These are phyloP conservation scores for Pachypsylla venusta DNA, from an alignment of 1,140 invertebrate species.

Conservation along the genomic window DNA sequence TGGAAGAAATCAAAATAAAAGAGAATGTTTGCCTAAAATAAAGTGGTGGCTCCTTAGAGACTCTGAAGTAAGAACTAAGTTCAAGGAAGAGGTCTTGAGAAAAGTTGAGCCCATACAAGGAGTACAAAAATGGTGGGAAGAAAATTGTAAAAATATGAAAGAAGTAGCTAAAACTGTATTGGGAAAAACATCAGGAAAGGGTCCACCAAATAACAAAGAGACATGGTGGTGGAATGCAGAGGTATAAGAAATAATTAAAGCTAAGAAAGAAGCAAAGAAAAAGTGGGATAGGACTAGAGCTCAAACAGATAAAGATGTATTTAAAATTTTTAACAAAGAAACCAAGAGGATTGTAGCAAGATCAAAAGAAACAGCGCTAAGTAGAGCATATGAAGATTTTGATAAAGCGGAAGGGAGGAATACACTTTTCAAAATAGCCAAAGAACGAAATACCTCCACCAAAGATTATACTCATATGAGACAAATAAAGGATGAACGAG, in stretches of 20 bases:
- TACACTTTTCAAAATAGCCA: neutral
- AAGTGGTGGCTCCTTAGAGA: neutral
- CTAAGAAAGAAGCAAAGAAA: conserved; percentile 12
- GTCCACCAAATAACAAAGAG: neutral
- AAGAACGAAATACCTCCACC: neutral
- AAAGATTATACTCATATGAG: conserved; percentile 9
- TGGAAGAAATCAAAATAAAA: neutral
- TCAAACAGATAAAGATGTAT: neutral
- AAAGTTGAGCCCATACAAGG: neutral
- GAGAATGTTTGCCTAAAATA: neutral
- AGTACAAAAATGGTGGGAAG: neutral
- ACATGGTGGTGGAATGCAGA: neutral
- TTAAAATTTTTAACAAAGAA: neutral
- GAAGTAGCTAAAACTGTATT: neutral
- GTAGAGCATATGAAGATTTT: neutral
- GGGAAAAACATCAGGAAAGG: neutral
- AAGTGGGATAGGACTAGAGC: neutral
- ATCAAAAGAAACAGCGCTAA: neutral
- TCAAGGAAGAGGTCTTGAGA: neutral
- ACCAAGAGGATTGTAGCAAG: conserved; percentile 2
- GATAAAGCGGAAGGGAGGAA: conserved; percentile 4
- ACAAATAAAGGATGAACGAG: too few species aligned
- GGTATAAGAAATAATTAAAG: neutral
- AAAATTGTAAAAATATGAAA: neutral
- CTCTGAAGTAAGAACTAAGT: neutral